phyloP scores from a whole-genome alignment of 2,797 vertebrate species.

The Malurus splendens region DNA sequence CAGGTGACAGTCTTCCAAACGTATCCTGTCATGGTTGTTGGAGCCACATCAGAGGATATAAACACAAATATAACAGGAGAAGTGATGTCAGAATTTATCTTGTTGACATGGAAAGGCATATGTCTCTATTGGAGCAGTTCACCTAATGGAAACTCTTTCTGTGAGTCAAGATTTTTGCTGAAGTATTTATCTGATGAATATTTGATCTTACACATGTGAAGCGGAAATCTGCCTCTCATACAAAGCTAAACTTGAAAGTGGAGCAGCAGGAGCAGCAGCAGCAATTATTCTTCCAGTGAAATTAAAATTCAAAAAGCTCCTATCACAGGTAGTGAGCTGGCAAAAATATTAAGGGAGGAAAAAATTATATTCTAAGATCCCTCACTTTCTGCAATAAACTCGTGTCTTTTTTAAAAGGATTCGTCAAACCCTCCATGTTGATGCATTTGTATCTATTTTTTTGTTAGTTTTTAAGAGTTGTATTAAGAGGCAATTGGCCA shows the following conservation, averaged over 20 bases:
- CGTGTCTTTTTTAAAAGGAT: background rate
- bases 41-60: background rate
- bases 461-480: background rate
- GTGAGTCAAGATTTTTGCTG: background rate
- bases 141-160: background rate
- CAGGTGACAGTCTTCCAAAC: background rate
- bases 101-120: background rate
- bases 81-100: background rate
- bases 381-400: background rate
- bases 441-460: background rate
- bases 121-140: background rate
- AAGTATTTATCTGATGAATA: background rate
- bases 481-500: background rate
- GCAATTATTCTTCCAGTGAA: background rate
- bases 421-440: background rate
- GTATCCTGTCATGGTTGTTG: background rate
- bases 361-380: too few relatives aligned
- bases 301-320: background rate
- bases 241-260: background rate
- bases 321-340: background rate
- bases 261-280: background rate
- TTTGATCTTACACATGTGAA: background rate
- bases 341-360: background rate
- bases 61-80: background rate
- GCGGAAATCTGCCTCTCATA: background rate